Evolutionary conservation across 2,113 vertebrate genomes (phyloP).

Genomic region (Rana temporaria): DNA sequence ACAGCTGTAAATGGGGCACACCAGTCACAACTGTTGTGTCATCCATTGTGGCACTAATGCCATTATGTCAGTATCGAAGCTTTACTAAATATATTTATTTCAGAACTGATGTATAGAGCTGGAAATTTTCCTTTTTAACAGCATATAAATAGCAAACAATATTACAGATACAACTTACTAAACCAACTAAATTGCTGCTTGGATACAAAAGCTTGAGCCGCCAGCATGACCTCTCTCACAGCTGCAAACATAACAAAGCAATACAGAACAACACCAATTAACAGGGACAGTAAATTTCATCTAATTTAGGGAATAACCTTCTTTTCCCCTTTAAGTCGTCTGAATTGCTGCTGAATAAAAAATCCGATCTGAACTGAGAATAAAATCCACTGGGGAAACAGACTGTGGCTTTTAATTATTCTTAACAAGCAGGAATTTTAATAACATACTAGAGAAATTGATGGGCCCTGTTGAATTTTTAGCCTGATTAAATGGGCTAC

Average conservation of each 20-base stretch:
- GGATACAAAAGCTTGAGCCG: background rate
- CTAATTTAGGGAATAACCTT: constrained; percentile 54
- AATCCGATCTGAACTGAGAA: constrained; percentile 50
- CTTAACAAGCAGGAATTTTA: constrained; percentile 58
- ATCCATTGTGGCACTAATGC: too few relatives aligned
- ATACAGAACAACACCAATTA: constrained; percentile 48
- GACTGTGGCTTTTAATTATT: constrained; percentile 59
- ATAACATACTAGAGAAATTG: constrained; percentile 58
- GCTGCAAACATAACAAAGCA: constrained; percentile 43
- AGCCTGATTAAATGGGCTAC: constrained; percentile 57
- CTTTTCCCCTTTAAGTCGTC: constrained; percentile 52
- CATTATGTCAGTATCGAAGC: too few relatives aligned
- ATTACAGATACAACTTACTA: background rate
- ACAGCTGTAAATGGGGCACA: too few relatives aligned
- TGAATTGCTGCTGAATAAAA: constrained; percentile 51
- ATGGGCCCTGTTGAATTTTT: constrained; percentile 59
- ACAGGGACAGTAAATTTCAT: constrained; percentile 44
- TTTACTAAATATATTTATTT: too few relatives aligned
- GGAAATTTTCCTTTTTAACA: background rate
- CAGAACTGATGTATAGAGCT: too few relatives aligned
- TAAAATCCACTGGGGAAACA: constrained; percentile 53
- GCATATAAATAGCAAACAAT: constrained; percentile 9
- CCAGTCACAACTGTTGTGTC: too few relatives aligned
- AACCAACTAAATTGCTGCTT: background rate
- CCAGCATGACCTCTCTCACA: constrained; percentile 29